A percentile compares a stretch with the other conserved stretches of the same genome.
These are phyloP conservation scores for Oceanites oceanicus DNA, from an alignment of 2,113 vertebrate genomes.

Conservation along the genomic window DNA sequence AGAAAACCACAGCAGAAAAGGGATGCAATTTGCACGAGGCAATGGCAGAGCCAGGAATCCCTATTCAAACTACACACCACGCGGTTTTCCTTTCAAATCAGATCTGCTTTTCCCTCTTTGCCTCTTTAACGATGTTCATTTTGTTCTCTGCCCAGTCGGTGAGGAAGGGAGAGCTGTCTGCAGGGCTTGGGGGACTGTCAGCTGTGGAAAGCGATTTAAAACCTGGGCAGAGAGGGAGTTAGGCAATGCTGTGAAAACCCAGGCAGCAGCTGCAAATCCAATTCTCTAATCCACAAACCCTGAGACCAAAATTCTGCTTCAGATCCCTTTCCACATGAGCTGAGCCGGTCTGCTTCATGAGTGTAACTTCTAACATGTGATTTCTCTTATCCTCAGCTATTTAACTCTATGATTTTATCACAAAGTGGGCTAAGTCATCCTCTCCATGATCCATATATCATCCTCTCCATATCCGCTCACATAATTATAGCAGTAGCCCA, in stretches of 20 bases:
- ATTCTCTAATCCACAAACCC: background rate
- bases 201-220: background rate
- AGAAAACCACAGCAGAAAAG: background rate
- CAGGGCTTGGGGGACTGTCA: background rate
- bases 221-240: background rate
- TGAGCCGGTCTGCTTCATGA: background rate
- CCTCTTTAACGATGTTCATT: background rate
- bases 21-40: background rate
- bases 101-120: background rate
- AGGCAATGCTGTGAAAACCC: background rate
- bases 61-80: background rate
- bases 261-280: background rate
- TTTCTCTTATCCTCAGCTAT: background rate
- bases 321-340: background rate
- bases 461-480: background rate
- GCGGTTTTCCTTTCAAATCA: background rate
- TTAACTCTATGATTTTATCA: background rate
- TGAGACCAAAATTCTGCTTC: background rate
- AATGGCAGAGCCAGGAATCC: background rate
- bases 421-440: background rate
- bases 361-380: background rate
- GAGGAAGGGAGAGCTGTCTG: background rate
- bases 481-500: background rate
- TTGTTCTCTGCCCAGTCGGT: fast-evolving
- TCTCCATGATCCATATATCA: background rate